phyloP scores from a whole-genome alignment of 2,888 invertebrate species.

The Tipula unca region DNA sequence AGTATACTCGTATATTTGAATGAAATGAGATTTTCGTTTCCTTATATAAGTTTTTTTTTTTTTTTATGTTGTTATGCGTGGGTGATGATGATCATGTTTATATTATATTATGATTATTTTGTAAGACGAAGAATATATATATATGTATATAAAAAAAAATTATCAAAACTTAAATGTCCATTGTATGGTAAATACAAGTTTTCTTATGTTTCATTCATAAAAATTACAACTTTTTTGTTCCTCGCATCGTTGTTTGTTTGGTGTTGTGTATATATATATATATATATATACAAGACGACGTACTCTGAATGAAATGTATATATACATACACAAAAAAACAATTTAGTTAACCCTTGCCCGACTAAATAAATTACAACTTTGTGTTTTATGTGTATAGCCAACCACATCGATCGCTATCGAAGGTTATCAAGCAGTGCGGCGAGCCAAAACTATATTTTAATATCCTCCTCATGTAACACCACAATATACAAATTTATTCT shows the following conservation, averaged over 20 bases:
- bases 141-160: not conserved
- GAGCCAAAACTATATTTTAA: constrained; percentile 8
- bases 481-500: not conserved
- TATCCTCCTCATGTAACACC: constrained; percentile 14
- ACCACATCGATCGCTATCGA: not conserved
- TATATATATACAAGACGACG: not conserved
- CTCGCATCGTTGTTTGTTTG: not conserved
- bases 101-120: constrained; percentile 8
- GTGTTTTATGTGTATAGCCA: not conserved
- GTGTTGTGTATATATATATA: not conserved
- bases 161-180: constrained; percentile 8
- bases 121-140: not conserved
- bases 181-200: constrained; percentile 8
- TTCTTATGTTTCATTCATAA: constrained; percentile 8
- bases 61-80: not conserved
- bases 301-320: not conserved
- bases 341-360: not conserved
- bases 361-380: not conserved
- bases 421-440: not conserved
- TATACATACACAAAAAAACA: not conserved
- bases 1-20: not conserved
- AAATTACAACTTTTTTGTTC: not conserved
- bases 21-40: not conserved
- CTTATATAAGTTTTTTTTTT: not conserved
- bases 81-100: constrained; percentile 8